phyloP scores from a whole-genome alignment of 2,888 invertebrate species.

The Mechanitis messenoides region DNA sequence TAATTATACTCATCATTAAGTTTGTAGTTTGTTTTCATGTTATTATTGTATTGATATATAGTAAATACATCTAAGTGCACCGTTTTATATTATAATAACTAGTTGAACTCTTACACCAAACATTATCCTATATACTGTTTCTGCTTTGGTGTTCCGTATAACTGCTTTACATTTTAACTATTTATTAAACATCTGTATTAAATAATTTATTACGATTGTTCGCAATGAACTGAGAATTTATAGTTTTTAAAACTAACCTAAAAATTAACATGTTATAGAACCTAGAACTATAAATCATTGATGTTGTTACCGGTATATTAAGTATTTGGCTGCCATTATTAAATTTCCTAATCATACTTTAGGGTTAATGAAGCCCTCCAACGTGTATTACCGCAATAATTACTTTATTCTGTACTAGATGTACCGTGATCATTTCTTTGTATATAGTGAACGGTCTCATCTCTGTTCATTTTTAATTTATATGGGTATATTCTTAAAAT shows the following conservation, averaged over 20 bases:
- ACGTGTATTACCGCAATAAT: slow-evolving; percentile 62
- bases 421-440: slow-evolving; percentile 53
- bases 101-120: neutral
- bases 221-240: no score
- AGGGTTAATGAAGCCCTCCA: slow-evolving; percentile 12
- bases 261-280: no score
- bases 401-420: slow-evolving; percentile 46
- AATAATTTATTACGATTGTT: neutral
- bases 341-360: slow-evolving; percentile 13
- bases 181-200: neutral
- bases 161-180: neutral
- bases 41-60: slow-evolving; percentile 8
- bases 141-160: neutral
- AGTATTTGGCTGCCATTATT: slow-evolving; percentile 11
- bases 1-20: slow-evolving; percentile 25
- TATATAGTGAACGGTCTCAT: slow-evolving; percentile 40
- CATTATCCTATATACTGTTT: neutral
- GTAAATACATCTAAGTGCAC: slow-evolving; percentile 1
- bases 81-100: neutral
- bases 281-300: no score
- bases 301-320: slow-evolving; percentile 16
- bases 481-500: slow-evolving; percentile 28
- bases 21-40: slow-evolving; percentile 13
- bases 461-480: slow-evolving; percentile 36
- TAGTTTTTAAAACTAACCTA: no score